Percentiles rank a stretch among this genome's conserved stretches.
phyloP scores from a whole-genome alignment of 2,113 vertebrate genomes.

The Ivindomyrus marchei region DNA sequence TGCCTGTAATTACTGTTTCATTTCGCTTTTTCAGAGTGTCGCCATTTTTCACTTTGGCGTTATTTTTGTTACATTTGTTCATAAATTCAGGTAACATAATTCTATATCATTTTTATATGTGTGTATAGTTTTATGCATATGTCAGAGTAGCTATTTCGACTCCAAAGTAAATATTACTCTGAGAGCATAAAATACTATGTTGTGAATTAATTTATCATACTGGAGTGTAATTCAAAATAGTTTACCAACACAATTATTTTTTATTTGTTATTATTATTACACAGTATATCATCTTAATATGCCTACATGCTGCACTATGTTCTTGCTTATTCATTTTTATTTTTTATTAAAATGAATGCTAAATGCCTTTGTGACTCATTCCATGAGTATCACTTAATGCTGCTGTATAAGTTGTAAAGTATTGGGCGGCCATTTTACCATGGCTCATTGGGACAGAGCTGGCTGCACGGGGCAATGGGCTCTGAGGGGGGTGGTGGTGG shows the following conservation, averaged over 20 bases:
- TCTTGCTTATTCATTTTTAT: neutral
- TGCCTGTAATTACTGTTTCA: conserved; percentile 57
- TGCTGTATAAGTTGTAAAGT: neutral
- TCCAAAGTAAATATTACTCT: neutral
- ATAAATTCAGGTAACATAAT: conserved; percentile 61
- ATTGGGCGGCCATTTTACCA: neutral
- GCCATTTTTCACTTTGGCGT: conserved; percentile 45
- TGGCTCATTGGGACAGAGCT: neutral
- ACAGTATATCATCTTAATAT: neutral
- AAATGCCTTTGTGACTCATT: neutral
- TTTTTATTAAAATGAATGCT: neutral
- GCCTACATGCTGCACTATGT: neutral
- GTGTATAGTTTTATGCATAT: neutral
- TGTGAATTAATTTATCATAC: neutral
- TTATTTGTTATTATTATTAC: neutral
- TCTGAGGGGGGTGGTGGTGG: neutral
- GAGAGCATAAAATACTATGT: neutral
- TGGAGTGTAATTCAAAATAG: neutral
- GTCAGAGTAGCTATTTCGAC: neutral
- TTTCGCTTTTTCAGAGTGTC: conserved; percentile 34
- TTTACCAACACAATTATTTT: neutral
- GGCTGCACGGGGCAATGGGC: neutral
- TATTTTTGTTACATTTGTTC: conserved; percentile 56
- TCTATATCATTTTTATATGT: neutral
- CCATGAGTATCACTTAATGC: neutral